Base-by-base conservation (phyloP, 2,888 invertebrate genomes). In the Allacma fusca region DNA sequence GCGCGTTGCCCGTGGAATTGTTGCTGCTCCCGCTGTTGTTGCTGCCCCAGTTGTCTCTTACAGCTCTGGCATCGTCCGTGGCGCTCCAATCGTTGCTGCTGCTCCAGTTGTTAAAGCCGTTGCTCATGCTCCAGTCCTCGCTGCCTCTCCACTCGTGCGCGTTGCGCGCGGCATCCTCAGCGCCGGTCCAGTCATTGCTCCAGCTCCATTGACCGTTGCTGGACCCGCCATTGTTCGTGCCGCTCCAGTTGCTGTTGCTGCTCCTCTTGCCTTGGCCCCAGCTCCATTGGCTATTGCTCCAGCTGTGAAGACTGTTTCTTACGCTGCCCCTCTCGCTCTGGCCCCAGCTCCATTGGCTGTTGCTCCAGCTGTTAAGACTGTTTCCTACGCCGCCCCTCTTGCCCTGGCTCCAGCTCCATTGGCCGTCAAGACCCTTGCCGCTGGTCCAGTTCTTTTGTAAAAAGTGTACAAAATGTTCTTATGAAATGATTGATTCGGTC, bases 281-380 rank as follows among this genome's bases (percentile, higher is more conserved):
- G 57, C 57, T 57, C 57, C 57, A 21, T 57, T 57, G 57, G 57
- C 57, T 57, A 16, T 57, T 19, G 57, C 57, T 57, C 57, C 5
- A 9, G 57, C 57, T 16, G 7, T 43, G 12, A 43, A 43, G 44
- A 19, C 57, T 7, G 34, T 74, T 34, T 4, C 34, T 34, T 34
- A 34, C 43, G 59, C 40, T 43, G 57, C 43, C 28, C n/a, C 43
- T 7, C 29, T 44, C 12, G 71, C 21, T 44, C 26, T 16, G 24
- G 67, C n/a, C 9, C 28, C 28, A n/a, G 29, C 29, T 21, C 67
- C 67, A 28, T n/a, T 26, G n/a, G 34, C 34, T 57, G 5, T 4
- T 16, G 34, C 34, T 34, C 34, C 34, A 34, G 34, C 57, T 34
- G 34, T 34, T 4, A 34, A 34, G 34, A 34, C 67, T 29, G 57